A percentile compares a stretch with the other conserved stretches of the same genome.
phyloP scores from a whole-genome alignment of 2,113 vertebrate species.

The Hucho hucho region DNA sequence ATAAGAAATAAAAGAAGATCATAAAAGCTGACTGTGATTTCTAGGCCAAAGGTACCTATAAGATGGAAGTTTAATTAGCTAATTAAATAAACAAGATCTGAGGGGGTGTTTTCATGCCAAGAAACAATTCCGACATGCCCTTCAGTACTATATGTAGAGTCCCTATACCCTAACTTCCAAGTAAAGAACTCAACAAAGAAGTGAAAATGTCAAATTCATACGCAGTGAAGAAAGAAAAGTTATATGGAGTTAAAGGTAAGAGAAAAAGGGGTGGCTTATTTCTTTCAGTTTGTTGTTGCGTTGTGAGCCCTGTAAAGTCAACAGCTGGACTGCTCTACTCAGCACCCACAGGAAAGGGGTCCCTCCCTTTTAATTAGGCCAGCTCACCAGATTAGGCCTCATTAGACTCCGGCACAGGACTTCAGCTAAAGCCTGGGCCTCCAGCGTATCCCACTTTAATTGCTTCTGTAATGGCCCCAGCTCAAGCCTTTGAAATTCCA shows the following conservation, averaged over 20 bases:
- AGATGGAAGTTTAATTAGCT: conserved; percentile 43
- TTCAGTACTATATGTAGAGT: conserved; percentile 16
- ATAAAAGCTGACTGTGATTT: conserved; percentile 41
- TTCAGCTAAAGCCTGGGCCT: conserved; percentile 54
- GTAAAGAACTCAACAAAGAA: conserved; percentile 13
- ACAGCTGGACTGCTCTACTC: conserved; percentile 34
- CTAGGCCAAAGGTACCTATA: conserved; percentile 33
- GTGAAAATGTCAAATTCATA: conserved; percentile 10
- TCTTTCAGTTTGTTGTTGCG: neutral
- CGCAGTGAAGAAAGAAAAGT: conserved; percentile 12
- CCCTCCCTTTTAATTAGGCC: conserved; percentile 65
- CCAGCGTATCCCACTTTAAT: conserved; percentile 62
- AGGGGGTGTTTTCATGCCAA: conserved; percentile 34
- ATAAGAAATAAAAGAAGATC: conserved; percentile 12
- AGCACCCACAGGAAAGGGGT: conserved; percentile 45
- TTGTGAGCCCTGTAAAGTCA: conserved; percentile 12
- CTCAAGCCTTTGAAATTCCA: conserved; percentile 67
- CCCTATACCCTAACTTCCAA: conserved; percentile 10
- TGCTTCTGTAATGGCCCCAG: conserved; percentile 66
- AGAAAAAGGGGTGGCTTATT: neutral
- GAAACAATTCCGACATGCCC: conserved; percentile 25
- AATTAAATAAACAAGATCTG: conserved; percentile 50
- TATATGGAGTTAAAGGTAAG: conserved; percentile 7
- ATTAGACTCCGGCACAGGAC: conserved; percentile 61
- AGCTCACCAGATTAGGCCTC: conserved; percentile 66